Conservation (phyloP, 2,888 invertebrate genomes). For the Thysanoteuthis rhombus region DNA sequence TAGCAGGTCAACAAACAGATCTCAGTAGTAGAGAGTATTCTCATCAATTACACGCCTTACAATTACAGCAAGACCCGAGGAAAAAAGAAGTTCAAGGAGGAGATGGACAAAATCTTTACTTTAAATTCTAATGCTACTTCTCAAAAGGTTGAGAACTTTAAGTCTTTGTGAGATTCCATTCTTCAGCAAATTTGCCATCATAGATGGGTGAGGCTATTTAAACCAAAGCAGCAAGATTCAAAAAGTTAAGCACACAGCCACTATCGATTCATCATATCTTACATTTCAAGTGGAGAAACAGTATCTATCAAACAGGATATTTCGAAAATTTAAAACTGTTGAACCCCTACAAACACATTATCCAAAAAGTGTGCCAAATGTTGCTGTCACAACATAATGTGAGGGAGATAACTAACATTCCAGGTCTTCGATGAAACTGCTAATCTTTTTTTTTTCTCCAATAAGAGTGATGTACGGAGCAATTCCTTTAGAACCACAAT, state of each 20-base stretch:
- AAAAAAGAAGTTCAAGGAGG: neutral
- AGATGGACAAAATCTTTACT: neutral
- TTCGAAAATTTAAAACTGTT: too few species aligned
- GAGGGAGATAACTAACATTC: too few species aligned
- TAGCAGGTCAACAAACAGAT: neutral
- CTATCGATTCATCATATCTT: neutral
- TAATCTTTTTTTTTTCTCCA: too few species aligned
- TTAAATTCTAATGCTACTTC: neutral
- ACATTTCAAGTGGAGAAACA: neutral
- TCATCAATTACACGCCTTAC: neutral
- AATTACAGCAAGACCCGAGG: neutral
- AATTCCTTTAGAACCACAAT: too few species aligned
- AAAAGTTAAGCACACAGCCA: neutral
- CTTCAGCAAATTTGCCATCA: neutral
- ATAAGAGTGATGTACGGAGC: too few species aligned
- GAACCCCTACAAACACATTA: too few species aligned
- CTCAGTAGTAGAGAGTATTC: too few species aligned
- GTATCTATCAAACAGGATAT: too few species aligned
- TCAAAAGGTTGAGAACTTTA: neutral
- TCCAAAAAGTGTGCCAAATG: too few species aligned
- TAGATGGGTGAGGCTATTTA: neutral
- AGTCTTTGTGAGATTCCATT: neutral
- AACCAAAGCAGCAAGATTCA: too few species aligned
- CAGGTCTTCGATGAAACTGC: too few species aligned
- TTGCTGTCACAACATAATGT: too few species aligned